Conservation (phyloP, 2,797 vertebrate genomes). For the Chaetophractus vellerosus region DNA sequence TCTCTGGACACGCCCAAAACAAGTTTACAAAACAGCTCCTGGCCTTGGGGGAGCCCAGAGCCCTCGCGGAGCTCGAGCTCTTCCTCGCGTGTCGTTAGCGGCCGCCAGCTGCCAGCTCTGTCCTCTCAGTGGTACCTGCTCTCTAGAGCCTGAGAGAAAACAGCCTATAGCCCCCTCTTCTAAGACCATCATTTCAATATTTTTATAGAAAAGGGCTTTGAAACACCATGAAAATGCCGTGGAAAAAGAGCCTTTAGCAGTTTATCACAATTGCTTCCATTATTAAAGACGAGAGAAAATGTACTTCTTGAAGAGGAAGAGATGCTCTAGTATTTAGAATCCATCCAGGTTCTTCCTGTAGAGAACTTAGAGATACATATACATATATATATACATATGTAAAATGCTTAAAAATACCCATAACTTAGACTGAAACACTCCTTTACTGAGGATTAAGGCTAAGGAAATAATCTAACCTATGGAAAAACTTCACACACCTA, state of each 20-base stretch:
- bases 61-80: rapidly evolving
- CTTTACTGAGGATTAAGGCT: background rate
- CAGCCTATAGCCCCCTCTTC: background rate
- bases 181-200: background rate
- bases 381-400: too few relatives aligned
- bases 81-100: background rate
- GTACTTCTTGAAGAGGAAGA: background rate
- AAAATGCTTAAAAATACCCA: background rate
- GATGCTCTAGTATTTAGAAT: background rate
- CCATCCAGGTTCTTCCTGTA: background rate
- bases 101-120: too few relatives aligned
- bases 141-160: background rate
- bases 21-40: background rate
- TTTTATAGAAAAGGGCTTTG: constrained; percentile 8
- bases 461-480: constrained; percentile 33
- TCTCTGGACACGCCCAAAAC: background rate
- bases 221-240: background rate
- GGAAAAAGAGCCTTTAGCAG: background rate
- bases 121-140: background rate
- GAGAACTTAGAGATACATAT: background rate
- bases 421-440: background rate
- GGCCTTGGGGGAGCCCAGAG: background rate
- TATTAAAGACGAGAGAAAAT: background rate
- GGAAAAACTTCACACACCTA: background rate
- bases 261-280: background rate